These are phyloP conservation scores for Euplexia lucipara DNA, from an alignment of 2,888 invertebrate genomes.

Conservation along the genomic window DNA sequence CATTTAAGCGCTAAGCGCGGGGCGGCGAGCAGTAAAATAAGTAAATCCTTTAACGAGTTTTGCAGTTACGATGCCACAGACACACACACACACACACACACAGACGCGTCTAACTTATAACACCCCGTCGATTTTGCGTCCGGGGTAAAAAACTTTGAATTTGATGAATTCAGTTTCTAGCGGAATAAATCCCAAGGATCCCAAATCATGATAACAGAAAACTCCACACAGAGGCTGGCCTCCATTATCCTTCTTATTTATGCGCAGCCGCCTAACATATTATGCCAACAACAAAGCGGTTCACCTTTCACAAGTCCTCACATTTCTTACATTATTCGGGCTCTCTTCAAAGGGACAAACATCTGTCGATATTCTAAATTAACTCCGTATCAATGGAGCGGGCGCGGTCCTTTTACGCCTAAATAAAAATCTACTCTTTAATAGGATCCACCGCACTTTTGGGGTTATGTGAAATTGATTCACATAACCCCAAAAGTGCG, in stretches of 20 bases:
- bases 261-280: conserved; percentile 24
- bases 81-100: too few relatives aligned
- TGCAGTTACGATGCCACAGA: too few relatives aligned
- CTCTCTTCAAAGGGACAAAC: conserved; percentile 48
- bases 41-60: too few relatives aligned
- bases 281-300: conserved; percentile 22
- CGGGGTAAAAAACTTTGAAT: too few relatives aligned
- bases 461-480: too few relatives aligned
- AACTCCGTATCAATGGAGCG: conserved; percentile 56
- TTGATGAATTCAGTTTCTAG: too few relatives aligned
- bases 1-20: too few relatives aligned
- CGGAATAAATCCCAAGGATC: too few relatives aligned
- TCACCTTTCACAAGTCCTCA: conserved; percentile 31
- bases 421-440: conserved; percentile 59
- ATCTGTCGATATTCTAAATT: conserved; percentile 59
- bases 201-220: neutral
- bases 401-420: conserved; percentile 28
- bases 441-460: conserved; percentile 32
- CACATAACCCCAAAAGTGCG: too few relatives aligned
- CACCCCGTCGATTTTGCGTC: too few relatives aligned
- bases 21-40: too few relatives aligned
- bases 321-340: conserved; percentile 33
- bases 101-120: too few relatives aligned
- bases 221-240: neutral
- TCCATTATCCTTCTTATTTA: conserved; percentile 21